phyloP scores from a whole-genome alignment of 2,113 vertebrate genomes.

The Laterallus jamaicensis region DNA sequence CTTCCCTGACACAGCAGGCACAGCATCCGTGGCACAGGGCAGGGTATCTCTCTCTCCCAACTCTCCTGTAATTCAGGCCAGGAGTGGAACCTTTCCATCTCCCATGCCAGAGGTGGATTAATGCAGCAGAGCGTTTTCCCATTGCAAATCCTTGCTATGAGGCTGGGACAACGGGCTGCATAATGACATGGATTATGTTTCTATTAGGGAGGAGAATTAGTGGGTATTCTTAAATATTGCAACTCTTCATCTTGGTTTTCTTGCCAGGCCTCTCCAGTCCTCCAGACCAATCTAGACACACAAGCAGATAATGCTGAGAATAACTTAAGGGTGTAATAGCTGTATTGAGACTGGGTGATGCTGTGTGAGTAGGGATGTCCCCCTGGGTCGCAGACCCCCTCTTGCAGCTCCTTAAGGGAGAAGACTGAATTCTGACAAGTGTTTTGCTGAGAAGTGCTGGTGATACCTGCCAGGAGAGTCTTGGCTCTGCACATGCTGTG shows the following conservation, averaged over 20 bases:
- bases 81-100: neutral
- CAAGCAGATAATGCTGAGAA: neutral
- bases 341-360: too few relatives aligned
- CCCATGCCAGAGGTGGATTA: neutral
- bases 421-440: neutral
- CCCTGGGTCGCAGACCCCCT: neutral
- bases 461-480: neutral
- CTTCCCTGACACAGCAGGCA: neutral
- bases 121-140: neutral
- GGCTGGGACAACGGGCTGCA: neutral
- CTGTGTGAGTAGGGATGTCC: neutral
- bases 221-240: neutral
- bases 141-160: neutral
- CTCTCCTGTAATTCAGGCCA: neutral
- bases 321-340: too few relatives aligned
- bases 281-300: rapidly evolving
- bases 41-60: neutral
- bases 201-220: neutral
- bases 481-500: rapidly evolving
- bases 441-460: neutral
- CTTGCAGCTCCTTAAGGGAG: neutral
- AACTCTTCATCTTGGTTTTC: neutral
- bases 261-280: neutral
- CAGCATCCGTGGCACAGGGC: too few relatives aligned
- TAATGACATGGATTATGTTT: neutral